A percentile compares a stretch with the other conserved stretches of the same genome.
phyloP scores from a whole-genome alignment of 2,113 vertebrate species.

The Irena cyanogastra region DNA sequence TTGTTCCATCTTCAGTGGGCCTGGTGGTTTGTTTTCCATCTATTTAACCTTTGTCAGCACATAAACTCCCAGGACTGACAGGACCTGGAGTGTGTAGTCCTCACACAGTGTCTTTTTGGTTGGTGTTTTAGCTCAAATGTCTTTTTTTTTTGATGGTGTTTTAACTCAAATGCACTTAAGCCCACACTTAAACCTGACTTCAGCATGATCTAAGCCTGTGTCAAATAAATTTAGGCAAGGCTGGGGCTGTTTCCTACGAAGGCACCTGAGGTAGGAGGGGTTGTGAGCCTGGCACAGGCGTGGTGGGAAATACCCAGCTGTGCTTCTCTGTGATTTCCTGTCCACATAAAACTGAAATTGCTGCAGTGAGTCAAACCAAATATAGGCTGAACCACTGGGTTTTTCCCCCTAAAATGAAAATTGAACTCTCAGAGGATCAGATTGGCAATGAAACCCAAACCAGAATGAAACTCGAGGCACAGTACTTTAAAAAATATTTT shows the following conservation, averaged over 20 bases:
- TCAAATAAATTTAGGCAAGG: neutral
- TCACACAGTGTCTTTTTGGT: neutral
- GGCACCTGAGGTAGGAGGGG: neutral
- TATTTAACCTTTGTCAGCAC: neutral
- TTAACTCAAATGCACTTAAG: neutral
- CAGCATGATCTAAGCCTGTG: neutral
- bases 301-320: neutral
- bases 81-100: neutral
- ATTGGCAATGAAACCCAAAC: neutral
- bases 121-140: neutral
- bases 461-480: neutral
- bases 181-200: neutral
- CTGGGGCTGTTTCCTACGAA: neutral
- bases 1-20: neutral
- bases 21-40: neutral
- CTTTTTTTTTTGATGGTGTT: neutral
- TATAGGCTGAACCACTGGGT: neutral
- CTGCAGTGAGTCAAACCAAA: neutral
- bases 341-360: neutral
- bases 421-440: neutral
- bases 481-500: neutral
- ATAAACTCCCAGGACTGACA: neutral
- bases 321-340: neutral
- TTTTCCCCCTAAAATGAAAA: neutral
- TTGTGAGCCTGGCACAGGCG: fast-evolving